Base-by-base conservation (phyloP, 2,113 vertebrate species). In the Forbesichthys papilliferus region DNA sequence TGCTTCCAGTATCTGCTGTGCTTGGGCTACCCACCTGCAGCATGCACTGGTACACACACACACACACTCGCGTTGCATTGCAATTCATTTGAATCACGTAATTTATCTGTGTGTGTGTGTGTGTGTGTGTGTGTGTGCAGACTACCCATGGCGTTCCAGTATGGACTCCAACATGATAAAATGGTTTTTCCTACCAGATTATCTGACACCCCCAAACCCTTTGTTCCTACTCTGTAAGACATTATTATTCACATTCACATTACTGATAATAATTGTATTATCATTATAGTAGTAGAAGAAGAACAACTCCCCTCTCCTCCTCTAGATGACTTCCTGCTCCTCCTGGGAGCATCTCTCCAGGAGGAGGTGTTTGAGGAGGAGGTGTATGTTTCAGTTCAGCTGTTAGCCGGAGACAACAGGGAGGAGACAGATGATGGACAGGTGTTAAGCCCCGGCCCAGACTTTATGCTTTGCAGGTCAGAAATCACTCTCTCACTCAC, bases 131-230 rank as follows among this genome's bases (percentile, higher is more conserved):
- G 49, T 68, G 48, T 53, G 73, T 11, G 9, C 86, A 98, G 97
- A 98, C 82, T 98, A 98, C 78, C 96, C 96, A 0, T 98, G 97
- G 97, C 94, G 97, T 5, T 92, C 94, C 80, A 90, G 83, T 77
- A 92, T 96, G 82, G 95, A 97, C 48, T 95, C 96, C 67, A 97
- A 98, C 47, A 93, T 98, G 80, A 94, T 98, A 83, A 98, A 98
- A 76, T 98, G 97, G 97, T 90, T 98, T 27, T 98, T 96, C 84
- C 94, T 98, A 64, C 97, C 97, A 5, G 96, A 98, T 74, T 94
- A 97, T 87, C 93, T 95, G 73, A 94, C 94, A 46, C 92, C 85
- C 53, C 96, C 97, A 11, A 98, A 96, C 81, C 92, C 97, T 0
- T 81, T 96, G 78, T 98, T 98, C 79, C 95, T 98, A 18, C 92